Evolutionary conservation across 2,888 invertebrate genomes (phyloP), one percentile per base, ranked within the genome.

Genomic region (Lasioglossum calceatum): DNA sequence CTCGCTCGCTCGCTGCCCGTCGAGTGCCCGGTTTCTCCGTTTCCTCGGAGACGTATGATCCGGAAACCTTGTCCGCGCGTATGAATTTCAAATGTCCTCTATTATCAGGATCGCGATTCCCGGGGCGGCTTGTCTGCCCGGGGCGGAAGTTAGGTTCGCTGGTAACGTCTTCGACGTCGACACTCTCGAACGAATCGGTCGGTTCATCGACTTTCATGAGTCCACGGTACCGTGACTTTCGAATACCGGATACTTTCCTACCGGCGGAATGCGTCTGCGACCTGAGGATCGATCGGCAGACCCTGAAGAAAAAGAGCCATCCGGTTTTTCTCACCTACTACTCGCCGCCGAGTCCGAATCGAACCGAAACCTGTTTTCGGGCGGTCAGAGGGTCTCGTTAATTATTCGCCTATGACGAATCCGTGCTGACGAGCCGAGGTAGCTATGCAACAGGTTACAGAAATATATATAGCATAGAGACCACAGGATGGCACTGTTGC

Each of bases 121-220:
- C 42, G 71, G 64, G 27, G 50, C 77, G 42, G 64, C 16, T 47
- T 32, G 75, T 64, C 47, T 58, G 61, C 74, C 27, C 14, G 36
- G 79, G 83, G 61, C 90, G 80, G 90, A 86, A 85, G 83, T 85
- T 74, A 71, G 73, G 77, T n/a, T 54, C 72, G 85, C 70, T 74
- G 81, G 81, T 76, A 80, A 84, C 86, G 77, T 79, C 79, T 72
- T 82, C 73, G 80, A 54, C 39, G 90, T 85, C 85, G 81, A 86
- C 86, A 86, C 85, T 76, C 77, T 78, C 85, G 77, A 84, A 85
- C 85, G 90, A 90, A 88, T 88, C 85, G 87, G 82, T 73, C 82
- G 84, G 87, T 87, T 90, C 90, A 90, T 90, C 90, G 89, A 90
- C 89, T 91, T 88, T 91, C 88, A 89, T 86, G 88, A 89, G 89